Evolutionary conservation across 53 echinoderm and acorn worm species (phyloP).

Genomic region (Stichopus horrens): DNA sequence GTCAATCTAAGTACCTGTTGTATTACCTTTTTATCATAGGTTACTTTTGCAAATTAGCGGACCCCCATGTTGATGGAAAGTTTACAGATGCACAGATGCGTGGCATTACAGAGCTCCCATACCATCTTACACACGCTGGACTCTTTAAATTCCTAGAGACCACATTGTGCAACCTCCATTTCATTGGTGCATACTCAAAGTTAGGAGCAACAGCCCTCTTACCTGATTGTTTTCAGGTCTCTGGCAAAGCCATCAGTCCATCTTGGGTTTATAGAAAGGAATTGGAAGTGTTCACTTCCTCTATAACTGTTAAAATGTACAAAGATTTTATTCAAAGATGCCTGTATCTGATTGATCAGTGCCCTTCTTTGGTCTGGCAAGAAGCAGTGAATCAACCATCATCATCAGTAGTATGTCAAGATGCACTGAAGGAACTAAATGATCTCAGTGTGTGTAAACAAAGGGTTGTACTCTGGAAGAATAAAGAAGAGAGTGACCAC

Average conservation of each 20-base stretch:
- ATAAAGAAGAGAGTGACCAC: conserved; percentile 72
- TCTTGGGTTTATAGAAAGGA: conserved; percentile 61
- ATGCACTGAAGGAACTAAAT: conserved; percentile 36
- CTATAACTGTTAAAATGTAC: conserved; percentile 61
- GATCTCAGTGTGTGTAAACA: conserved; percentile 38
- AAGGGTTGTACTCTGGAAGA: conserved; percentile 75
- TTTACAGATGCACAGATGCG: conserved; percentile 63
- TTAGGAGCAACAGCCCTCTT: conserved; percentile 67
- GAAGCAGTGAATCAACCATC: conserved; percentile 87
- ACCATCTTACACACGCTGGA: conserved; percentile 80
- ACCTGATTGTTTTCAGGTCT: conserved; percentile 73
- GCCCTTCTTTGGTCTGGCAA: conserved; percentile 85
- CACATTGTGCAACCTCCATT: conserved; percentile 71
- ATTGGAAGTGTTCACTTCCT: conserved; percentile 75
- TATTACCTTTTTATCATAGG: conserved; percentile 45
- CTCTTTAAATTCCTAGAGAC: conserved; percentile 64
- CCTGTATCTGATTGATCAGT: conserved; percentile 80
- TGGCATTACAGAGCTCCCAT: conserved; percentile 77
- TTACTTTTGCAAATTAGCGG: conserved; percentile 76
- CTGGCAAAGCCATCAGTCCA: conserved; percentile 25
- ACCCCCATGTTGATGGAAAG: conserved; percentile 51
- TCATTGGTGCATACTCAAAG: conserved; percentile 76
- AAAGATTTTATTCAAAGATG: conserved; percentile 75
- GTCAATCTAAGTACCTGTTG: not conserved
- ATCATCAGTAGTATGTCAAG: conserved; percentile 63